Conservation (phyloP, 1,140 invertebrate species). For the Limonius californicus region DNA sequence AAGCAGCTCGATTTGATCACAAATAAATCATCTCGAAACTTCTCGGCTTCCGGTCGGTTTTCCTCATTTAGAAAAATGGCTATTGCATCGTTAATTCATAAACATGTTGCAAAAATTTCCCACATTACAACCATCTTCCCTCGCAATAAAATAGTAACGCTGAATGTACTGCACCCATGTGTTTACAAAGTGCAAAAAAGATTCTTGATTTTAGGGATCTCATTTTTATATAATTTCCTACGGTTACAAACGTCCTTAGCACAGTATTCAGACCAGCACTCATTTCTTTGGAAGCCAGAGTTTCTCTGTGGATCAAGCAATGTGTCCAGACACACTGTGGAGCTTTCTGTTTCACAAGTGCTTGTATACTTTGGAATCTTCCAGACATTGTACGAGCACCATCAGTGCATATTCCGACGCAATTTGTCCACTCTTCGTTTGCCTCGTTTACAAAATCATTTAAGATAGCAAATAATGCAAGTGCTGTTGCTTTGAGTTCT, state of each 20-base stretch:
- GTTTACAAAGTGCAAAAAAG: slow-evolving; percentile 5
- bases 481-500: slow-evolving; percentile 20
- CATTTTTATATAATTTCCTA: slow-evolving; percentile 19
- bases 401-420: slow-evolving; percentile 19
- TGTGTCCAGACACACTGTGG: slow-evolving; percentile 19
- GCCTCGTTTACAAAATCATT: slow-evolving; percentile 14
- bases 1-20: slow-evolving; percentile 7
- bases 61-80: slow-evolving; percentile 5
- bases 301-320: slow-evolving; percentile 17
- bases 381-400: slow-evolving; percentile 12
- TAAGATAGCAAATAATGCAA: slow-evolving; percentile 11
- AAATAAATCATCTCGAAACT: too few species aligned
- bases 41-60: too few species aligned
- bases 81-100: neutral
- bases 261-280: slow-evolving; percentile 18
- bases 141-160: too few species aligned
- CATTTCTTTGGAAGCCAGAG: slow-evolving; percentile 15
- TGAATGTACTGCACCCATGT: too few species aligned
- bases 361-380: slow-evolving; percentile 19
- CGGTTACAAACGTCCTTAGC: slow-evolving; percentile 10
- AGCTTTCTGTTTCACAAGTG: slow-evolving; percentile 18
- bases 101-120: too few species aligned
- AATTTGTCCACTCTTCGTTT: slow-evolving; percentile 18
- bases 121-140: slow-evolving; percentile 13
- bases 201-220: slow-evolving; percentile 16